These are phyloP conservation scores for Cheirogaleus major DNA, from an alignment of 2,797 vertebrate species.

Conservation along the genomic window DNA sequence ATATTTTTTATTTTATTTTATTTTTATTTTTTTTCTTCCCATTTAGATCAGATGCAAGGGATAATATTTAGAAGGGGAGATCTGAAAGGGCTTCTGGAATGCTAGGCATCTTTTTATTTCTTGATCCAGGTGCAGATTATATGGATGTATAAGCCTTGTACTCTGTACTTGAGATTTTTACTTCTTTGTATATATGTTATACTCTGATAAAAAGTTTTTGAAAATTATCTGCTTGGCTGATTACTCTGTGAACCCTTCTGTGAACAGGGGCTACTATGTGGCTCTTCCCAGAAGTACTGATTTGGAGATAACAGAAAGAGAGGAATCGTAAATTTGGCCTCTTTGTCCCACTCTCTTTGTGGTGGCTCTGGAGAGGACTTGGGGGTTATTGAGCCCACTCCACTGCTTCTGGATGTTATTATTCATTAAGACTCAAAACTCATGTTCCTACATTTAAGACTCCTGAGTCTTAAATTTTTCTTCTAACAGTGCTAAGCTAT, in stretches of 20 bases:
- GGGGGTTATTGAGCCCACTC: too few species aligned
- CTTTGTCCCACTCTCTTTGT: neutral
- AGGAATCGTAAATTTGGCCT: neutral
- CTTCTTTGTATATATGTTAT: neutral
- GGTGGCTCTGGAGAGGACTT: neutral
- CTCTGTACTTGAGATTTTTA: neutral
- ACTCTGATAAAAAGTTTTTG: neutral
- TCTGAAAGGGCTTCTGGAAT: neutral
- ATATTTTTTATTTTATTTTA: neutral
- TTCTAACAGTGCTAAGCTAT: neutral
- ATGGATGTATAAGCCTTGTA: neutral
- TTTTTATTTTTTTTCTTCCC: too few species aligned
- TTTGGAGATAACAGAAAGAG: neutral
- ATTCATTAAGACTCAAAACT: neutral
- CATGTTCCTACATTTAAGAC: neutral
- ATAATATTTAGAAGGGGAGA: neutral
- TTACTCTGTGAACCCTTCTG: neutral
- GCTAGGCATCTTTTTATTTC: neutral
- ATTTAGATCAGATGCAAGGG: neutral
- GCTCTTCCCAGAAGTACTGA: neutral
- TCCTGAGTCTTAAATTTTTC: neutral
- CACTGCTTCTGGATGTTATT: neutral
- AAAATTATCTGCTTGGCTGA: neutral
- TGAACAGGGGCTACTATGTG: neutral
- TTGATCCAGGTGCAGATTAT: neutral